Evolutionary conservation across 2,888 invertebrate species (phyloP).

Genomic region (Teleiodes luculella): DNA sequence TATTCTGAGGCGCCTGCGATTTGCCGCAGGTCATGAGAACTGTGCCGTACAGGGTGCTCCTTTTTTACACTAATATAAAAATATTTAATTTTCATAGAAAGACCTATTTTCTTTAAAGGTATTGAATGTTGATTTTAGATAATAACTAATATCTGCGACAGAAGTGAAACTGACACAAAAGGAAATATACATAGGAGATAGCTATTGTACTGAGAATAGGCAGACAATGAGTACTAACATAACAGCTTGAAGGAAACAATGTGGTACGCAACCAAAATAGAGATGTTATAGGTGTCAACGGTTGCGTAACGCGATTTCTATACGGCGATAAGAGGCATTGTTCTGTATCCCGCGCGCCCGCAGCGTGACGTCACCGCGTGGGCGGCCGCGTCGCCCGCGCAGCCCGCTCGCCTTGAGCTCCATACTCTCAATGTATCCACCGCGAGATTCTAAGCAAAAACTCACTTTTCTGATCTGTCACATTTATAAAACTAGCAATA

Average conservation of each 20-base stretch:
- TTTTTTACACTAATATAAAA: neutral
- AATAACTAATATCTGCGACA: neutral
- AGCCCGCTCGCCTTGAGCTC: conserved; percentile 65
- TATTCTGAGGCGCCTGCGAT: conserved; percentile 50
- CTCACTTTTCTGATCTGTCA: neutral
- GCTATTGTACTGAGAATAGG: conserved; percentile 11
- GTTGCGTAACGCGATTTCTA: conserved; percentile 56
- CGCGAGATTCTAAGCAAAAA: conserved; percentile 36
- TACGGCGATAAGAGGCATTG: conserved; percentile 56
- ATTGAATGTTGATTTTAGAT: neutral
- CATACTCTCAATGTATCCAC: conserved; percentile 47
- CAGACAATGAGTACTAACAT: conserved; percentile 7
- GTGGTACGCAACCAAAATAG: conserved; percentile 35
- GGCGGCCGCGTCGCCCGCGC: conserved; percentile 48
- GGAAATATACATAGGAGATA: conserved; percentile 6
- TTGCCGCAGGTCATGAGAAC: conserved; percentile 57
- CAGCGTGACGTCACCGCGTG: conserved; percentile 53
- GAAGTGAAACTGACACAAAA: neutral
- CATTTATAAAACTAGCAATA: neutral
- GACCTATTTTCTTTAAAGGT: neutral
- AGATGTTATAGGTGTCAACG: conserved; percentile 54
- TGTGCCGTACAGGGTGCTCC: conserved; percentile 49
- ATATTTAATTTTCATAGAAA: neutral
- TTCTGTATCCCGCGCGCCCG: conserved; percentile 48
- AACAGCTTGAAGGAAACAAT: conserved; percentile 13